A percentile compares a stretch with the other conserved stretches of the same genome.
Conservation (phyloP, 2,888 invertebrate genomes). For the Thecocarcelia acutangulata region DNA sequence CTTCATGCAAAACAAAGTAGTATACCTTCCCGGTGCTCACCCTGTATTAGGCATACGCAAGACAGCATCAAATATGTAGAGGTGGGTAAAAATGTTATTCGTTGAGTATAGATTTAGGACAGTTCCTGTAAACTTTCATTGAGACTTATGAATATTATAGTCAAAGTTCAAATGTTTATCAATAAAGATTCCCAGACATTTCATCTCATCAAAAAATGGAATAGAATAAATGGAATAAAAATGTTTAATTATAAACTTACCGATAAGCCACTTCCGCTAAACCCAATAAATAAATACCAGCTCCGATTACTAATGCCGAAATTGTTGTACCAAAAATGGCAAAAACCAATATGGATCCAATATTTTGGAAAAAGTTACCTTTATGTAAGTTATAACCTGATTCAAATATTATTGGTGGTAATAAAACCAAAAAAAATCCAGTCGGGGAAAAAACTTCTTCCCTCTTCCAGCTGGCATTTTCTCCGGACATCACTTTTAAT, state of each 20-base stretch:
- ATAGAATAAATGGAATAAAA: no score
- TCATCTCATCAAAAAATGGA: no score
- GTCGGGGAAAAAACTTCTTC: conserved; percentile 99
- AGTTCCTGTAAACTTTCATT: no score
- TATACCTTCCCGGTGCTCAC: no score
- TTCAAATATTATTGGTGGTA: conserved; percentile 99
- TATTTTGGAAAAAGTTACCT: conserved; percentile 97
- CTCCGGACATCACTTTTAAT: conserved; percentile 92
- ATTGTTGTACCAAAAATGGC: conserved; percentile 98
- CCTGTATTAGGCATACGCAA: no score
- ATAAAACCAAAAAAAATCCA: conserved; percentile 96
- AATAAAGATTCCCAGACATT: no score
- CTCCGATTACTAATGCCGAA: conserved; percentile 97
- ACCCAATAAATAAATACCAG: conserved; percentile 96
- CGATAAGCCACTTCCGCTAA: conserved; percentile 94
- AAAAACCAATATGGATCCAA: conserved; percentile 98
- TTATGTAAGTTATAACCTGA: conserved; percentile 99
- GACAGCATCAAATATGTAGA: no score
- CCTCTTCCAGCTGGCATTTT: conserved; percentile 96
- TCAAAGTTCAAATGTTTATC: no score
- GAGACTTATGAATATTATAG: no score
- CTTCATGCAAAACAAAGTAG: neutral
- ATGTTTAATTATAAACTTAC: conserved; percentile 68
- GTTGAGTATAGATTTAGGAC: no score
- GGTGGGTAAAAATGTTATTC: no score